Base-by-base conservation (phyloP, 2,113 vertebrate genomes). In the Oreochromis tanganicae region DNA sequence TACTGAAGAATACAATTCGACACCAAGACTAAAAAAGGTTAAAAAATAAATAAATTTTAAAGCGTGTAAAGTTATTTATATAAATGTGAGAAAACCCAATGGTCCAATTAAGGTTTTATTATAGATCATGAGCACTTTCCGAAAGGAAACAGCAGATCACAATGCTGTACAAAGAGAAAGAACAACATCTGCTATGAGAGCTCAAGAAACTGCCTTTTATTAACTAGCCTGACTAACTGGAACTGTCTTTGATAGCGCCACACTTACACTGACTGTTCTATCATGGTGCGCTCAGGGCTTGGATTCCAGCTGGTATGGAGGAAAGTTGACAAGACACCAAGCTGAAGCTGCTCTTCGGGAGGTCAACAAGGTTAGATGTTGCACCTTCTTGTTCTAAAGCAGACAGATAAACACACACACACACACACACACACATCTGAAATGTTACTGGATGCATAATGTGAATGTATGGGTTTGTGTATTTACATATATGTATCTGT, bases 261-360 rank as follows among this genome's bases (percentile, higher is more conserved):
- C 24, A 17, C 57, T 88, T 88, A 81, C 68, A 50, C 14, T 56
- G 24, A 57, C 16, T 73, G 24, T 87, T 83, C 59, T 85, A 43
- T 71, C 38, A 38, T 38, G 38, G 41, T 85, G 29, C 36, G 24
- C 56, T 43, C 90, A 96, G 95, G 89, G 9, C 63, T 95, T 97
- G 89, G 96, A 95, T 68, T 82, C 92, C 7, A 91, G 95, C 13
- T 98, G 98, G 98, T 99, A 98, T 0, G 86, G 95, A 61, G 97
- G 97, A 24, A 95, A 94, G 0, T 55, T 98, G 24, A 97, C 95
- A 87, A 96, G 97, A 82, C 81, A 90, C 34, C 94, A 97, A 80
- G 97, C 98, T 75, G 98, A 98, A 95, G 95, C 55, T 38, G 95
- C 94, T 84, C 96, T 98, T 57, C 95, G 96, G 81, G 92, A n/a